These are phyloP conservation scores for Patella pellucida DNA, from an alignment of 2,888 invertebrate genomes.

Conservation along the genomic window DNA sequence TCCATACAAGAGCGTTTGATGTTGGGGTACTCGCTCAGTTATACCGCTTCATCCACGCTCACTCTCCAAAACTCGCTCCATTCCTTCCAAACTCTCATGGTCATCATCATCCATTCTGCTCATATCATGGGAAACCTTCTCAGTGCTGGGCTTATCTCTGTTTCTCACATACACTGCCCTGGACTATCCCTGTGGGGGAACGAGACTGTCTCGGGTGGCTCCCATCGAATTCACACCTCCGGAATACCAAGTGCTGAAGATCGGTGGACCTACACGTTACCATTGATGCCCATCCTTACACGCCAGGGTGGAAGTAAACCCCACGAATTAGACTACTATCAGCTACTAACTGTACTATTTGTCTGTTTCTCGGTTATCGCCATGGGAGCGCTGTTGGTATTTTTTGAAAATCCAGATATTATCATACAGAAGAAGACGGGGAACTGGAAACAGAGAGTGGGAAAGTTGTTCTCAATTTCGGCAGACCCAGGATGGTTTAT, in stretches of 20 bases:
- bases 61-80: conserved; percentile 54
- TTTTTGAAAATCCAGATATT: conserved; percentile 60
- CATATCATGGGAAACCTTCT: conserved; percentile 60
- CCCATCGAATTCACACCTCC: neutral
- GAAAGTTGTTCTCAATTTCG: conserved; percentile 45
- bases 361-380: conserved; percentile 55
- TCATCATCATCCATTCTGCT: conserved; percentile 59
- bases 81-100: conserved; percentile 59
- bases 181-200: conserved; percentile 25
- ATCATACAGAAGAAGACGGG: conserved; percentile 50
- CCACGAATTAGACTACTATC: conserved; percentile 45
- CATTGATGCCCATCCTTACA: conserved; percentile 39
- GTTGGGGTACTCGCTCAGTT: conserved; percentile 57
- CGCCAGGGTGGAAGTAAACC: conserved; percentile 32
- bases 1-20: conserved; percentile 57
- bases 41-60: conserved; percentile 53
- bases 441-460: conserved; percentile 46
- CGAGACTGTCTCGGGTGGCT: neutral
- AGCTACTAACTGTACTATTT: conserved; percentile 56
- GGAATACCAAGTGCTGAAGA: neutral
- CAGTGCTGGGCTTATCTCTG: conserved; percentile 52
- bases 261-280: conserved; percentile 40
- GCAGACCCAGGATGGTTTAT: conserved; percentile 49
- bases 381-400: conserved; percentile 55
- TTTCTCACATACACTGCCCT: conserved; percentile 39